Evolutionary conservation across 2,113 vertebrate genomes (phyloP), one percentile per base, ranked within the genome.

Genomic region (Okapia johnstoni): DNA sequence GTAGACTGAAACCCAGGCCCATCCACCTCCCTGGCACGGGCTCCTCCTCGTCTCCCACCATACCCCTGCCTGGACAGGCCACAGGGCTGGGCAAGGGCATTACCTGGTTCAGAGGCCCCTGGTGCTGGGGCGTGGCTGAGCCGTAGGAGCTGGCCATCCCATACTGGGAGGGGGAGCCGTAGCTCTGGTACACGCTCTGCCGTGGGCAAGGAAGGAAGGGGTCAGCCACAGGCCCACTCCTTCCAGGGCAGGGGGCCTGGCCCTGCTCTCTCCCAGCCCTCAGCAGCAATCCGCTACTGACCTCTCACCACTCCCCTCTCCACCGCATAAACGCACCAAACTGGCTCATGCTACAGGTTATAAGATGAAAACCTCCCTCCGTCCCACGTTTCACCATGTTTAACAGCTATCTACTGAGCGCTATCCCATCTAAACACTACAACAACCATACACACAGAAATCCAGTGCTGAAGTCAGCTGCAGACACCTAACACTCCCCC

Each of bases 121-220:
- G 98, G 93, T 98, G 98, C 97, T 98, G 98, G n/a, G 98, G 97
- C 55, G 98, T 6, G 15, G 98, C n/a, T 5, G 97, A 76, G 36
- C 97, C 93, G 0, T 98, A 99, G 61, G 98, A 87, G 55, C 98
- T 98, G 36, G 99, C 97, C 87, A 99, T 98, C 52, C 99, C 98
- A 61, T 99, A 99, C 96, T 99, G 99, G 96, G 99, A 99, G 1
- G 98, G 93, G 11, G 98, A 97, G 80, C 96, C 85, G 16, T 99
- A 99, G 92, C 98, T 97, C 98, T 99, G 98, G 99, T 99, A 96
- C 98, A 98, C 95, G 97, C 98, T 97, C 99, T 99, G 98, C 81
- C 30, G 50, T 98, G 98, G 99, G 73, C 36, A 96, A 58, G 87
- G 6, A 66, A 14, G 9, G 10, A 7, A 15, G n/a, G 13, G 70